Base-by-base conservation (phyloP, 1,140 invertebrate genomes). In the Lepidotrigona ventralis region DNA sequence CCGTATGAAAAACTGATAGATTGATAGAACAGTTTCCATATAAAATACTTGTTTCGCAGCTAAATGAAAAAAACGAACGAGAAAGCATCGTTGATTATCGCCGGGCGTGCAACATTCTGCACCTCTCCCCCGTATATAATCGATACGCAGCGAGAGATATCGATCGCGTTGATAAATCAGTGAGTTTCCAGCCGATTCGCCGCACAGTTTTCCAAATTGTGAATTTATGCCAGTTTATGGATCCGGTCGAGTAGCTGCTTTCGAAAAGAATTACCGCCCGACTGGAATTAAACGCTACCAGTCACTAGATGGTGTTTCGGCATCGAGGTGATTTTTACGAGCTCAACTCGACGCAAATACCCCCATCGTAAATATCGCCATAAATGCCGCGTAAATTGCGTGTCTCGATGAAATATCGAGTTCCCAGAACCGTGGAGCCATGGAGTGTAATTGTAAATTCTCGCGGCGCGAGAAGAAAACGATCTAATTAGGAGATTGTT, bases 161-260 rank as follows among this genome's bases (percentile, higher is more conserved):
- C 82, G 73, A 72, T 69, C 58, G 39, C 60, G 51, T 70, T 83
- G 76, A 83, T 91, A 90, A 90, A 91, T 91, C 88, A 89, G 73
- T 85, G 89, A 9, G 39, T 46, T 86, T 89, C 88, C 80, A 81
- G 81, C 85, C 39, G 73, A 87, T 77, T 89, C 83, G 78, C 87
- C 81, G 86, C 81, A 75, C 76, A 85, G 87, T 90, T 88, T 82
- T 82, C 74, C 87, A 86, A 88, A 91, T 91, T 91, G 84, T 84
- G 79, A 88, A 89, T 90, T 91, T 81, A 86, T 84, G 83, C 74
- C 60, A 84, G 81, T 86, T 86, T 88, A 88, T 85, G 78, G 82
- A 26, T 26, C 39, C 54, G 81, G 39, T 77, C 86, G 74, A 81
- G 58, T 71, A 79, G 77, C 58, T 58, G 73, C 17, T 83, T 81